A percentile compares a stretch with the other conserved stretches of the same genome.
Evolutionary conservation across 2,113 vertebrate species (phyloP).

Genomic region (Plestiodon gilberti): DNA sequence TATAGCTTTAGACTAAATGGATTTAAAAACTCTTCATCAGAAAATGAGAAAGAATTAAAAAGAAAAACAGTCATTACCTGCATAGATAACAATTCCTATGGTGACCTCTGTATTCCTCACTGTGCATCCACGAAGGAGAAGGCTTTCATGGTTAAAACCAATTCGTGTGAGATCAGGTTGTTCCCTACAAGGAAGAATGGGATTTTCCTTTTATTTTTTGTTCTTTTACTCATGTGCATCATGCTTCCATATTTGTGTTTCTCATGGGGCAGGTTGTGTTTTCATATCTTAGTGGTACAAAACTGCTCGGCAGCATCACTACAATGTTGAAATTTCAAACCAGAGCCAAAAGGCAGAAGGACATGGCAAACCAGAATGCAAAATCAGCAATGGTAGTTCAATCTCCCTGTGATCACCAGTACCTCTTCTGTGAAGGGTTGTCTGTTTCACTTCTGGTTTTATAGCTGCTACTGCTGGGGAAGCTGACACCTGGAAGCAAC

Average conservation of each 20-base stretch:
- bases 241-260: not conserved
- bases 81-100: constrained; percentile 80
- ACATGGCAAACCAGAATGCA: not conserved
- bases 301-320: not conserved
- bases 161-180: constrained; percentile 79
- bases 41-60: not conserved
- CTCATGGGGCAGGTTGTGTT: not conserved
- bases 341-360: not conserved
- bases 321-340: not conserved
- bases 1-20: not conserved
- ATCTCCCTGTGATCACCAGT: too few relatives aligned
- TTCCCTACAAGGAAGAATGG: constrained; percentile 78
- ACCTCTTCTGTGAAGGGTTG: too few relatives aligned
- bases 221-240: not conserved
- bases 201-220: not conserved
- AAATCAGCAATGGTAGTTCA: not conserved
- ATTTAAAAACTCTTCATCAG: constrained; percentile 7
- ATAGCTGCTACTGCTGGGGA: not conserved
- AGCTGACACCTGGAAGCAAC: not conserved
- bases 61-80: constrained; percentile 63
- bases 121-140: constrained; percentile 83
- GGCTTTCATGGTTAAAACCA: constrained; percentile 78
- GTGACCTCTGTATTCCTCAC: constrained; percentile 78
- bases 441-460: too few relatives aligned
- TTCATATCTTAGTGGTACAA: not conserved